Evolutionary conservation across 2,888 invertebrate genomes (phyloP).

Genomic region (Noctua comes): DNA sequence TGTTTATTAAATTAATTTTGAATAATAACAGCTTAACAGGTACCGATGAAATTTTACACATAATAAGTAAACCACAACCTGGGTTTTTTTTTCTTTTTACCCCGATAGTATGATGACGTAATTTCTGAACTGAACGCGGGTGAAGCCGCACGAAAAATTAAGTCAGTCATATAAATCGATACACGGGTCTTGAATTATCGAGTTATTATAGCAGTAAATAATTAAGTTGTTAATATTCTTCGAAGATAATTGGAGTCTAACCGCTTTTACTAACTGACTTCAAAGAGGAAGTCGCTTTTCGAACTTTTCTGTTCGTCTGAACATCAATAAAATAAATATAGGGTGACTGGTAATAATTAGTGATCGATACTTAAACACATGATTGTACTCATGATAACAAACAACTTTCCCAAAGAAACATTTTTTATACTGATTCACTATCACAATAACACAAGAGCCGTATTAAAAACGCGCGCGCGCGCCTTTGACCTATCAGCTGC

Average conservation of each 20-base stretch:
- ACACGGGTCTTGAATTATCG: not conserved
- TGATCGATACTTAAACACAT: too few species aligned
- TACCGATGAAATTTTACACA: not conserved
- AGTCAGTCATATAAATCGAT: not conserved
- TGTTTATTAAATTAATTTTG: not conserved
- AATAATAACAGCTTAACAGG: not conserved
- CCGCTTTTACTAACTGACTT: not conserved
- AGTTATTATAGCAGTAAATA: not conserved
- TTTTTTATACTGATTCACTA: too few species aligned
- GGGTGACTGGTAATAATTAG: too few species aligned
- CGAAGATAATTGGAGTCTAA: not conserved
- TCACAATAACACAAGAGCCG: too few species aligned
- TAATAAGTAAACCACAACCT: not conserved
- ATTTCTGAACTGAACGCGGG: not conserved
- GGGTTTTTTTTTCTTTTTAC: not conserved
- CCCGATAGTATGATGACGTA: not conserved
- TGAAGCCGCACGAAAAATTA: not conserved
- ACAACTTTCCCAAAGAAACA: too few species aligned
- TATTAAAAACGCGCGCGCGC: too few species aligned
- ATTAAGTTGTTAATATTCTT: not conserved
- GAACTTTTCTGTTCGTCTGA: not conserved
- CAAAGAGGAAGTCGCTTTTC: not conserved
- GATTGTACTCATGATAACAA: too few species aligned
- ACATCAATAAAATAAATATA: too few species aligned
- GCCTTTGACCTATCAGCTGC: too few species aligned